These are phyloP conservation scores for Heteromurus nitidus DNA, from an alignment of 2,888 invertebrate species.

Conservation along the genomic window DNA sequence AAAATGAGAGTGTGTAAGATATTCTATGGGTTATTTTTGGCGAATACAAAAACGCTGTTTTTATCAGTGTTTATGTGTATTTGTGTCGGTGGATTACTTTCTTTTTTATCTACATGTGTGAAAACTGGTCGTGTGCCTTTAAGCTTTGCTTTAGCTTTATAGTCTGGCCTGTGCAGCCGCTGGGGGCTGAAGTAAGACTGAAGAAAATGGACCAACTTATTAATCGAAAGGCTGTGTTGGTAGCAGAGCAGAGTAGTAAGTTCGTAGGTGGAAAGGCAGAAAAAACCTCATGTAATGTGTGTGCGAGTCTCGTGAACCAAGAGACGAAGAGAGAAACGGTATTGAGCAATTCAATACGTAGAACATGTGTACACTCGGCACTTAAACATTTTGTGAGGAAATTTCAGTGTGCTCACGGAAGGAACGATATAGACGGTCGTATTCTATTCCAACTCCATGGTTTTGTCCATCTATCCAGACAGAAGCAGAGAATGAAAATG, in stretches of 20 bases:
- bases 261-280: not conserved
- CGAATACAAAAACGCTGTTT: not conserved
- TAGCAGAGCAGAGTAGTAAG: slow-evolving; percentile 9
- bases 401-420: too few species aligned
- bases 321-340: slow-evolving; percentile 5
- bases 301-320: not conserved
- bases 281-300: slow-evolving; percentile 1
- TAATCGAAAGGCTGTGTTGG: slow-evolving; percentile 45
- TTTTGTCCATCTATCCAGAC: too few species aligned
- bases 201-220: slow-evolving; percentile 53
- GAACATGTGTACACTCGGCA: not conserved
- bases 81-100: not conserved
- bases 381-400: too few species aligned
- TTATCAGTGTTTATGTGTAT: not conserved
- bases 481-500: too few species aligned
- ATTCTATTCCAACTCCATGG: too few species aligned
- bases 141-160: too few species aligned
- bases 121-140: not conserved
- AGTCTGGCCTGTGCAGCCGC: slow-evolving; percentile 70
- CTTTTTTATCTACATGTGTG: slow-evolving; percentile 3
- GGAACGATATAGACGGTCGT: too few species aligned
- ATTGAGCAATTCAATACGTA: slow-evolving; percentile 11
- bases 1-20: too few species aligned
- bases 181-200: slow-evolving; percentile 72
- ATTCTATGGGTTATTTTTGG: not conserved